phyloP scores from a whole-genome alignment of 2,797 vertebrate species.

The Eulemur albifrons region DNA sequence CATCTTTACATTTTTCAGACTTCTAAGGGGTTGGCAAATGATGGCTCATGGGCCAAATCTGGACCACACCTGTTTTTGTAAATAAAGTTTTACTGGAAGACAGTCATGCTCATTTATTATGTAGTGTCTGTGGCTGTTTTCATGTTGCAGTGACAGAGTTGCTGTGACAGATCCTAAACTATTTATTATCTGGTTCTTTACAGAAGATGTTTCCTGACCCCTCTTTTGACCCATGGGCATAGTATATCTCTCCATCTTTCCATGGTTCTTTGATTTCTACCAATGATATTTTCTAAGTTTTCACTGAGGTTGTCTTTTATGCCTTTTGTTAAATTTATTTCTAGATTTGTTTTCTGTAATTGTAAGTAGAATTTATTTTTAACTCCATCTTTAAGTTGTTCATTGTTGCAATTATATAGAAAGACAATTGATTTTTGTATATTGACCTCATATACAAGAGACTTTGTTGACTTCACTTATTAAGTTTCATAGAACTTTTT shows the following conservation, averaged over 20 bases:
- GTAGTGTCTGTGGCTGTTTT: neutral
- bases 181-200: neutral
- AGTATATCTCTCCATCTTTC: neutral
- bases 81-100: neutral
- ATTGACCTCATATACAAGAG: neutral
- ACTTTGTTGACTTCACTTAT: neutral
- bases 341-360: neutral
- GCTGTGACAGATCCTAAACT: neutral
- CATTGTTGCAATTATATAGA: neutral
- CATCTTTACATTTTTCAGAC: neutral
- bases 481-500: neutral
- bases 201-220: neutral
- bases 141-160: neutral
- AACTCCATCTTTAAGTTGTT: neutral
- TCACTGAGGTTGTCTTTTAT: neutral
- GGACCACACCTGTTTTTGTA: neutral
- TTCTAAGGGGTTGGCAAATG: neutral
- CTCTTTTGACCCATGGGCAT: neutral
- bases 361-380: slow-evolving; percentile 16
- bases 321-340: slow-evolving; percentile 1
- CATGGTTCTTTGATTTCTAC: neutral
- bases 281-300: neutral
- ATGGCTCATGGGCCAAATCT: neutral
- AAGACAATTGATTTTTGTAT: neutral
- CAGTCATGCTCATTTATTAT: neutral